Evolutionary conservation across 2,113 vertebrate species (phyloP), one percentile per base, ranked within the genome.

Genomic region (Alces alces): DNA sequence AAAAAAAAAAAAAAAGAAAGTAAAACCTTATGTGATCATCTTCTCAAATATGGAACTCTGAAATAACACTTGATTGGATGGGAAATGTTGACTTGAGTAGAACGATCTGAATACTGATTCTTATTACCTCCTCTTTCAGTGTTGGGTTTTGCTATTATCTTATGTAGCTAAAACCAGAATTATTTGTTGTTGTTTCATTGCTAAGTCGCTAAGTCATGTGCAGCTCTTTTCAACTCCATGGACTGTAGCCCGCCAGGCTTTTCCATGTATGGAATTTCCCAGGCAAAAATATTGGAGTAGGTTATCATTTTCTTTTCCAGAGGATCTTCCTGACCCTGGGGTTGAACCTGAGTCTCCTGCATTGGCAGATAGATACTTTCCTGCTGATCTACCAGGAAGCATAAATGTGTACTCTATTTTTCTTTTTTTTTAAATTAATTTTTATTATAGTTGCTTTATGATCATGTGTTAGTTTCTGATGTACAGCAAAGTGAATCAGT

Each of bases 11-110:
- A 50, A 33, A 91, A 80, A 73, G 30, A 14, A 3, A n/a, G n/a
- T n/a, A n/a, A n/a, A 84, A 50, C 19, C 30, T 39, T 33, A 39
- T 6, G 0, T 64, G 73, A 25, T 82, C 6, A 57, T 55, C 39
- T 45, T 86, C 83, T 96, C 36, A 50, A 86, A 83, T 76, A 15
- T 47, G 39, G 30, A 76, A 45, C 16, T 96, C 84, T n/a, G 33
- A 89, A 70, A 47, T 55, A 79, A 10, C 39, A 6, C 19, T 95
- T 36, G 73, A 28, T 61, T 52, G 86, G 57, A 55, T 27, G 27
- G 58, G 43, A 55, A 39, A 39, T 16, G 52, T 36, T 54, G 52
- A 55, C n/a, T 36, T 55, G 27, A 73, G n/a, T 50, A 80, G 64
- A 23, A 95, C 36, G 61, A 52, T 52, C 55, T 64, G 27, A 9